Evolutionary conservation across 2,888 invertebrate species (phyloP), one percentile per base, ranked within the genome.

Genomic region (Bursaphelenchus okinawaensis): DNA sequence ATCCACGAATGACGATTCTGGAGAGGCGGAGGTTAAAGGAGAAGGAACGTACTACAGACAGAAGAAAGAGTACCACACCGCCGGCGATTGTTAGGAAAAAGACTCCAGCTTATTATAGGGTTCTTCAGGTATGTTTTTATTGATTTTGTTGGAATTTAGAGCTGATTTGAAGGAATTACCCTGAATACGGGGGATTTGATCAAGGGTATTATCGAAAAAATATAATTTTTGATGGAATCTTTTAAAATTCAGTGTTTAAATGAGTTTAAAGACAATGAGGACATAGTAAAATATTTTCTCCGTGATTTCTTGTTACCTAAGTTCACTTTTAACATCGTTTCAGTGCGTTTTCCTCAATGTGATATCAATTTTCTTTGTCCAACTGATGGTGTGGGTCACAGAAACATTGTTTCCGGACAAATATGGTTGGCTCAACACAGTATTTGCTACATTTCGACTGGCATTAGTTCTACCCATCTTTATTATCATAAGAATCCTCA

Each of bases 401-500:
- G 68, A 62, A 4, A 63, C 68, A 51, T 27, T 74, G 19, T 65
- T 9, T 55, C 71, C 58, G 57, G 40, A 51, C 26, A 54, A 26
- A 23, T 54, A 20, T 59, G 63, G 56, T 23, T 62, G 65, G 63
- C 12, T 56, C 28, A 50, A 54, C 52, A 29, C 29, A 20, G 63
- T 69, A 40, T 52, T 68, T 22, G 40, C 50, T 24, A 27, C 65
- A 3, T 69, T 74, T 27, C 54, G 72, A 20, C 69, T 67, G 28
- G 23, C 23, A 16, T 31, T 62, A 2, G 63, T 75, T 22, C 29
- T 75, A 26, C 75, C 73, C 22, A 55, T 70, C n/a, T 75, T 70
- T 63, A 55, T 76, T 19, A 55, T 69, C n/a, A 68, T 75, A 6
- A 66, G 77, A 20, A 52, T 75, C 20, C 50, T 78, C 22, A 71